These are phyloP conservation scores for Cremastinae sp. DNA, from an alignment of 2,888 invertebrate species.

Conservation along the genomic window DNA sequence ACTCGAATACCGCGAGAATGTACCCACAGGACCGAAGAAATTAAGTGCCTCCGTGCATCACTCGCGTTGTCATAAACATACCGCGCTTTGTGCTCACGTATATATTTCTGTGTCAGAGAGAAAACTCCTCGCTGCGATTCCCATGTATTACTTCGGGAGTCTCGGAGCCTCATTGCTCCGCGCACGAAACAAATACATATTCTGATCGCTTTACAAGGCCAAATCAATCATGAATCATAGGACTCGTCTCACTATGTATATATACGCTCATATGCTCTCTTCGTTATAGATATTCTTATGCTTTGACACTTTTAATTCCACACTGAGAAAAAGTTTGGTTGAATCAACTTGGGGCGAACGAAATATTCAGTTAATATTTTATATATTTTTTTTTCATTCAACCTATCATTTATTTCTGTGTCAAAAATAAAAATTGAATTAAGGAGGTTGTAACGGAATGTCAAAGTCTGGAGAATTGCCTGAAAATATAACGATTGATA, in stretches of 20 bases:
- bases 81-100: conserved; percentile 6
- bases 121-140: conserved; percentile 18
- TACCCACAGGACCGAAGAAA: conserved; percentile 57
- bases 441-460: no score
- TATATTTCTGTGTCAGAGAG: background rate
- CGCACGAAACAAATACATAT: conserved; percentile 1
- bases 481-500: no score
- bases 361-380: no score
- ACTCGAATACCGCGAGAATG: conserved; percentile 43
- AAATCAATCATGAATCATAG: conserved; percentile 15
- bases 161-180: conserved; percentile 27
- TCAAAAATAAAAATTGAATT: no score
- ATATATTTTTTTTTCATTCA: no score
- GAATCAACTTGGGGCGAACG: no score
- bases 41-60: conserved; percentile 56
- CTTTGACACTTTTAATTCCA: background rate
- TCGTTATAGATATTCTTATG: conserved; percentile 3
- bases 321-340: no score
- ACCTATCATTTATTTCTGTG: no score
- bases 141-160: conserved; percentile 19
- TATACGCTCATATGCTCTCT: background rate
- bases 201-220: conserved; percentile 22
- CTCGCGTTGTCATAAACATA: conserved; percentile 21
- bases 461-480: no score
- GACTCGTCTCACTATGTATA: conserved; percentile 5